A percentile compares a stretch with the other conserved stretches of the same genome.
phyloP scores from a whole-genome alignment of 2,113 vertebrate genomes.

The Equus quagga region DNA sequence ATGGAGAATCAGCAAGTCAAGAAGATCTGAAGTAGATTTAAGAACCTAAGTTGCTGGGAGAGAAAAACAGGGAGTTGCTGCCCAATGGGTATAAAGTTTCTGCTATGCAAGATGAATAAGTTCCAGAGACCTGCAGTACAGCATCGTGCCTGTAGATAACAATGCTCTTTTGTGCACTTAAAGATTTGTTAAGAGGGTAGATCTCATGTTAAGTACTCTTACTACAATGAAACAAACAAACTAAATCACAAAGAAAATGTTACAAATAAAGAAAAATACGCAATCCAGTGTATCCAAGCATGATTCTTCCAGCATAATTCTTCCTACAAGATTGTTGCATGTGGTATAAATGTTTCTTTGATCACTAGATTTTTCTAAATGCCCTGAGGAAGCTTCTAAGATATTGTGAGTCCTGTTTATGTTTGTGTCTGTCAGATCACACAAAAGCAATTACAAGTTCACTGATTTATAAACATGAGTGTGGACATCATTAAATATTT shows the following conservation, averaged over 20 bases:
- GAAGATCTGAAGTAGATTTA: background rate
- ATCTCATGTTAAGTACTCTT: background rate
- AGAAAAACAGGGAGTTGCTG: background rate
- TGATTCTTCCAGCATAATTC: background rate
- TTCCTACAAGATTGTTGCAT: background rate
- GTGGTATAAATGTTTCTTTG: background rate
- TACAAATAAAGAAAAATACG: background rate
- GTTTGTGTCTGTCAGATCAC: conserved; percentile 14
- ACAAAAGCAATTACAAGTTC: conserved; percentile 45
- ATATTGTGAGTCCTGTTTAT: conserved; percentile 3
- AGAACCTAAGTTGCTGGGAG: background rate
- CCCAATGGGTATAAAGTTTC: background rate
- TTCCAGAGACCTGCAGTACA: background rate
- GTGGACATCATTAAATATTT: conserved; percentile 71
- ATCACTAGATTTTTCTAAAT: background rate
- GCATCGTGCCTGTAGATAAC: accelerated
- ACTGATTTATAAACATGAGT: conserved; percentile 16
- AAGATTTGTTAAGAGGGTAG: background rate
- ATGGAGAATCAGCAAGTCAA: background rate
- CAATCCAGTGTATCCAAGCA: background rate
- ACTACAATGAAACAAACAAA: background rate
- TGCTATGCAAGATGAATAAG: background rate
- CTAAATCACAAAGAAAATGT: background rate
- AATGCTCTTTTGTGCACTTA: background rate
- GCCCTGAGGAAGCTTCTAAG: background rate